Evolutionary conservation across 2,888 invertebrate genomes (phyloP).

Genomic region (Heteromurus nitidus): DNA sequence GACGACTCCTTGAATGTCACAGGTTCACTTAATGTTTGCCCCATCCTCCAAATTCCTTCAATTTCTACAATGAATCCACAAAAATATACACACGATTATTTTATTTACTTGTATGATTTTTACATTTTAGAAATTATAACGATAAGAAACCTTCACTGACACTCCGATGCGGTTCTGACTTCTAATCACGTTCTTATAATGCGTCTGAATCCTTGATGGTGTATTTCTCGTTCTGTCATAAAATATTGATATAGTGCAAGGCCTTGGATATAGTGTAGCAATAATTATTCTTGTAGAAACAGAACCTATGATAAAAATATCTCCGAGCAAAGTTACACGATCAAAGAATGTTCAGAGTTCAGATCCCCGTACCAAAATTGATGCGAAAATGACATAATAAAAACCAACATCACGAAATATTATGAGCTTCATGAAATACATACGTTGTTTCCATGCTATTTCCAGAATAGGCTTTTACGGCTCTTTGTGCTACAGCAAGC

Average conservation of each 20-base stretch:
- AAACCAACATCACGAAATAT: too few relatives aligned
- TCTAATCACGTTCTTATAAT: neutral
- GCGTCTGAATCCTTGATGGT: neutral
- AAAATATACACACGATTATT: neutral
- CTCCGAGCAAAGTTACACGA: neutral
- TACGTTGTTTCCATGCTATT: too few relatives aligned
- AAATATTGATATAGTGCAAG: neutral
- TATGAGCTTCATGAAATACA: too few relatives aligned
- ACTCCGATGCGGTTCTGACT: neutral
- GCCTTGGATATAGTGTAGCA: neutral
- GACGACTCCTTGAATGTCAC: conserved; percentile 91
- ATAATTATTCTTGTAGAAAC: neutral
- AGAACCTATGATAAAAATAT: neutral
- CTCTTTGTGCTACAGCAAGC: too few relatives aligned
- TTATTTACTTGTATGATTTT: neutral
- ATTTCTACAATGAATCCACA: neutral
- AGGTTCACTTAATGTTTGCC: conserved; percentile 97
- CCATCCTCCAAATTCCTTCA: conserved; percentile 82
- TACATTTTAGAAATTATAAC: neutral
- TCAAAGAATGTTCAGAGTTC: neutral
- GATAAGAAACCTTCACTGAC: neutral
- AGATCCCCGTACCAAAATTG: neutral
- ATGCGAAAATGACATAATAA: neutral
- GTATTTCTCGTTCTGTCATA: neutral
- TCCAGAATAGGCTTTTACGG: too few relatives aligned